phyloP scores from a whole-genome alignment of 1,140 invertebrate species.

The Lasaia peninsularis region DNA sequence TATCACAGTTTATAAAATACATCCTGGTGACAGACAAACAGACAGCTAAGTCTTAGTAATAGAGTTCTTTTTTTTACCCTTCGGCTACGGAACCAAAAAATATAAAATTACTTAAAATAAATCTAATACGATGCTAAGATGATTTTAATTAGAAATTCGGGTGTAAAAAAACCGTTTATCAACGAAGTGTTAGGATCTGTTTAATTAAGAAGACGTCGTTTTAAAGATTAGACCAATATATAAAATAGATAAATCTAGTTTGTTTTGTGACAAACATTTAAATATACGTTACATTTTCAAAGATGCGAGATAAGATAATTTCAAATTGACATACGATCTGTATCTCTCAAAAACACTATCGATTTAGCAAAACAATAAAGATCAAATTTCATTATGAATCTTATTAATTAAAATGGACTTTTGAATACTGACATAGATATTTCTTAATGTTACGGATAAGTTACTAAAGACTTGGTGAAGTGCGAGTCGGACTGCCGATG shows the following conservation, averaged over 20 bases:
- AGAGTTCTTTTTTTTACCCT: no score
- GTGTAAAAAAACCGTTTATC: not conserved
- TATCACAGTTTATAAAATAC: no score
- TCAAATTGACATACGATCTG: not conserved
- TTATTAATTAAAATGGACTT: not conserved
- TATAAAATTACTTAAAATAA: no score
- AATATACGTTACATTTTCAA: not conserved
- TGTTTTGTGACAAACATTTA: slow-evolving; percentile 1
- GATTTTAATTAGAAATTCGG: no score
- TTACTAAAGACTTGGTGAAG: no score
- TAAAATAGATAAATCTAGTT: slow-evolving; percentile 4
- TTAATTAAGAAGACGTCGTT: not conserved
- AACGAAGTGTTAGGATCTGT: not conserved
- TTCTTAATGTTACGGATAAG: no score
- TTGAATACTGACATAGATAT: no score
- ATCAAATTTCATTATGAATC: slow-evolving; percentile 1
- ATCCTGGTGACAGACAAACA: no score
- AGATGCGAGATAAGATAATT: not conserved
- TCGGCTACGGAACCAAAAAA: no score
- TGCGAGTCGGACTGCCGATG: no score
- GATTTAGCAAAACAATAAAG: not conserved
- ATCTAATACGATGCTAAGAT: no score
- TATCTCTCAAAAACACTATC: not conserved
- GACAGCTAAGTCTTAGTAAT: no score
- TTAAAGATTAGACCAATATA: not conserved